These are phyloP conservation scores for Reticulitermes lucifugus DNA, from an alignment of 2,888 invertebrate species.

Conservation along the genomic window DNA sequence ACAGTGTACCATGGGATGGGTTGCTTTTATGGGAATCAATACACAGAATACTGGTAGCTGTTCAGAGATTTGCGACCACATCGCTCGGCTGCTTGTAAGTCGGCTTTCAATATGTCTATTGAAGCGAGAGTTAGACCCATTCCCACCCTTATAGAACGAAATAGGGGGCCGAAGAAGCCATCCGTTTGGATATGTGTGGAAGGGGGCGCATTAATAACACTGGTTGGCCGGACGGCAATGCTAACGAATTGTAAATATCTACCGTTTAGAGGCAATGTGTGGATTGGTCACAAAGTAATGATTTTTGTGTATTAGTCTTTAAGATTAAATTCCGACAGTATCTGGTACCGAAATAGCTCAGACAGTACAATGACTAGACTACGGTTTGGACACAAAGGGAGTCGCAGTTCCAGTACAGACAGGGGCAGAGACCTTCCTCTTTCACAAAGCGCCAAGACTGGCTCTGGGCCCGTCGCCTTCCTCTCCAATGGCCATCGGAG, in stretches of 20 bases:
- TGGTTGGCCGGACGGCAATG: neutral
- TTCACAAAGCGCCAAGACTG: too few species aligned
- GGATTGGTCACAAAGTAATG: neutral
- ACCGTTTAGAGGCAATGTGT: too few species aligned
- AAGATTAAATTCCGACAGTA: too few species aligned
- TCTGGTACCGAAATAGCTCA: too few species aligned
- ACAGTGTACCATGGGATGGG: neutral
- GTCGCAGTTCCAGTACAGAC: too few species aligned
- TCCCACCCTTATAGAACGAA: neutral
- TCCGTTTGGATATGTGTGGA: neutral
- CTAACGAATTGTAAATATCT: conserved; percentile 6
- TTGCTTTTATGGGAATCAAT: conserved; percentile 3
- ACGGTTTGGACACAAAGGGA: too few species aligned
- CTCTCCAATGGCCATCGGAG: too few species aligned
- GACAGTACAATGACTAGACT: too few species aligned
- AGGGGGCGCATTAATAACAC: neutral
- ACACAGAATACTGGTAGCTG: neutral
- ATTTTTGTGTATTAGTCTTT: too few species aligned
- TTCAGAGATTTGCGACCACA: neutral
- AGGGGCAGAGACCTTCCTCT: too few species aligned
- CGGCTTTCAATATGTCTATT: conserved; percentile 27
- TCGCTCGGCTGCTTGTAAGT: neutral
- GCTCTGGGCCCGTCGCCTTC: too few species aligned
- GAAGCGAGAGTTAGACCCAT: conserved; percentile 22
- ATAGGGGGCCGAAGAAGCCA: neutral